These are phyloP conservation scores for Tenebrosternarchus preto DNA, from an alignment of 2,113 vertebrate species.

Conservation along the genomic window DNA sequence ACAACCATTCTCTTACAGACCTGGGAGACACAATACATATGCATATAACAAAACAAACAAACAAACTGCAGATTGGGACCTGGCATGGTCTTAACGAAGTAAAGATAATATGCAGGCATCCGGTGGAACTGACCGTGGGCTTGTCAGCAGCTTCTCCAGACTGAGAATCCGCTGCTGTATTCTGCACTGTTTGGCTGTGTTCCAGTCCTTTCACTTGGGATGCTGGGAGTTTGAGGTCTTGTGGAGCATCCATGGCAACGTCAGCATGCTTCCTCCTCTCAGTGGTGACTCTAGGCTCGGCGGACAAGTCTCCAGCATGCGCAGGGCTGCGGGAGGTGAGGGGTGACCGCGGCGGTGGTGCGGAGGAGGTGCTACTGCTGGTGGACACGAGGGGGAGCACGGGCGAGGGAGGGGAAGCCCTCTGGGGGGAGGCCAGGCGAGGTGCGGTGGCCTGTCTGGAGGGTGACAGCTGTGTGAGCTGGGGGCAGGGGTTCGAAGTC, in stretches of 20 bases:
- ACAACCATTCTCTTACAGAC: slow-evolving; percentile 16
- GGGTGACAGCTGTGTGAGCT: slow-evolving; percentile 41
- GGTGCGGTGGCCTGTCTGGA: slow-evolving; percentile 56
- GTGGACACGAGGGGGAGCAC: slow-evolving; percentile 51
- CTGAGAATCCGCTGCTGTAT: background rate
- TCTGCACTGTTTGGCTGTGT: slow-evolving; percentile 39
- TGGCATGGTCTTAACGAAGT: background rate
- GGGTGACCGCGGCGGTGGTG: slow-evolving; percentile 26
- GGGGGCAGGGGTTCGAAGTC: slow-evolving; percentile 51
- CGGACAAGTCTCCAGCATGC: slow-evolving; percentile 16
- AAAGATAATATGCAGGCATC: too few species aligned
- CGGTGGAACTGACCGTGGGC: background rate
- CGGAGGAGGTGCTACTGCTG: slow-evolving; percentile 36
- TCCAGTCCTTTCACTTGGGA: slow-evolving; percentile 52
- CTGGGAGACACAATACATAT: slow-evolving; percentile 14
- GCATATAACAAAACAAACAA: background rate
- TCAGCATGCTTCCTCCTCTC: slow-evolving; percentile 48
- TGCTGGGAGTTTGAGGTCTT: slow-evolving; percentile 49
- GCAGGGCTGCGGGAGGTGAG: slow-evolving; percentile 48
- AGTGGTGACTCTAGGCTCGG: slow-evolving; percentile 36
- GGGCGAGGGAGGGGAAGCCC: slow-evolving; percentile 58
- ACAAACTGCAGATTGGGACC: background rate
- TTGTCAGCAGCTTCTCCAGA: slow-evolving; percentile 25
- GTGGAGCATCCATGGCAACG: slow-evolving; percentile 15
- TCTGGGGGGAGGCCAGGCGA: slow-evolving; percentile 58